Conservation (phyloP, 2,797 vertebrate genomes). For the Echiichthys vipera region DNA sequence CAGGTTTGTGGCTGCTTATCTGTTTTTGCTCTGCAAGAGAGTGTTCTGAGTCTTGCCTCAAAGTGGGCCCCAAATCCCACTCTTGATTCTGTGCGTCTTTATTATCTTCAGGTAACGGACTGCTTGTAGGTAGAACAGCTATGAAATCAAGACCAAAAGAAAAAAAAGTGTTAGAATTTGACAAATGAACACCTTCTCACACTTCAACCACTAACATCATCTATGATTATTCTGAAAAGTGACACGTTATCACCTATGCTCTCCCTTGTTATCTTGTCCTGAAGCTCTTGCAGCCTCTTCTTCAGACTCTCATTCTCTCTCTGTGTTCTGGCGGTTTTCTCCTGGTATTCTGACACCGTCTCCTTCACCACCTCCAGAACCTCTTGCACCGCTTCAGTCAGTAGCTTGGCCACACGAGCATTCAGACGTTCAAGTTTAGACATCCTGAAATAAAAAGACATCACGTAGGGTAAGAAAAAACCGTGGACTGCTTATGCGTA, state of each 20-base stretch:
- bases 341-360: constrained; percentile 80
- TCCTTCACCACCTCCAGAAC: constrained; percentile 82
- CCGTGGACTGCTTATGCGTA: too few relatives aligned
- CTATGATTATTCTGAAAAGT: background rate
- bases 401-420: constrained; percentile 76
- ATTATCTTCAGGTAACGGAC: constrained; percentile 18
- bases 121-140: constrained; percentile 30
- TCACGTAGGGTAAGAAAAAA: background rate
- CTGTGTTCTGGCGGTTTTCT: constrained; percentile 79
- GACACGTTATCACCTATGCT: constrained; percentile 51
- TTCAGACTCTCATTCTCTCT: constrained; percentile 82
- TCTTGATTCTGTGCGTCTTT: constrained; percentile 10
- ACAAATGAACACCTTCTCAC: too few relatives aligned
- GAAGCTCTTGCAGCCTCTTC: constrained; percentile 77
- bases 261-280: constrained; percentile 66
- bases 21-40: constrained; percentile 24
- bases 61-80: constrained; percentile 19
- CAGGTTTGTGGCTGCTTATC: background rate
- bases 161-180: background rate
- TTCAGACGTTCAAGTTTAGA: constrained; percentile 82
- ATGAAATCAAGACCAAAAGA: constrained; percentile 9
- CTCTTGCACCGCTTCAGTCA: constrained; percentile 77
- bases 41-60: constrained; percentile 22
- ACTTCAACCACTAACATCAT: background rate
- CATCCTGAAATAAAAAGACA: constrained; percentile 69